phyloP scores from a whole-genome alignment of 2,113 vertebrate genomes.

The Ailuropoda melanoleuca region DNA sequence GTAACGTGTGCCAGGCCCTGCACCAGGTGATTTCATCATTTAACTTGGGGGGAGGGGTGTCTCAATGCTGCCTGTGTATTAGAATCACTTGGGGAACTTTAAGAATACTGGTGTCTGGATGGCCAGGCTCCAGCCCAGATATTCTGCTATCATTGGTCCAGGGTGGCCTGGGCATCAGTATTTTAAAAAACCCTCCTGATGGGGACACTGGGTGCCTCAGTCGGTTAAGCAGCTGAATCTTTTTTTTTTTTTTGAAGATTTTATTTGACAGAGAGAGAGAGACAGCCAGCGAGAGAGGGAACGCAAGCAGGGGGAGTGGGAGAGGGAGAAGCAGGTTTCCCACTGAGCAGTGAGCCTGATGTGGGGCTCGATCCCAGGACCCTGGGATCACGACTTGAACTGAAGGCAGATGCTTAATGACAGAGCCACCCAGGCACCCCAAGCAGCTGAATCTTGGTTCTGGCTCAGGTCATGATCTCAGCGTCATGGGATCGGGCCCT shows the following conservation, averaged over 20 bases:
- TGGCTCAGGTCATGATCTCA: background rate
- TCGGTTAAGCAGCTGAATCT: background rate
- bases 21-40: background rate
- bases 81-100: background rate
- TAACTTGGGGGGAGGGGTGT: background rate
- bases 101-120: background rate
- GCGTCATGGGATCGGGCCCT: background rate
- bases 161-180: background rate
- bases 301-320: no score
- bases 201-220: background rate
- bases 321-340: no score
- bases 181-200: background rate
- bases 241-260: background rate
- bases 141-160: background rate
- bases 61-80: background rate
- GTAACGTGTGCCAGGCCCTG: background rate
- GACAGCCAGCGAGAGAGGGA: no score
- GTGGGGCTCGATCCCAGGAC: no score
- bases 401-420: no score
- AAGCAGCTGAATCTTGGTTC: background rate
- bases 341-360: no score
- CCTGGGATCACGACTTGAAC: no score
- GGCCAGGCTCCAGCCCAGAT: background rate
- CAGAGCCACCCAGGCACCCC: no score
- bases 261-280: no score